phyloP scores from a whole-genome alignment of 2,797 vertebrate species.

The Mus spretus region DNA sequence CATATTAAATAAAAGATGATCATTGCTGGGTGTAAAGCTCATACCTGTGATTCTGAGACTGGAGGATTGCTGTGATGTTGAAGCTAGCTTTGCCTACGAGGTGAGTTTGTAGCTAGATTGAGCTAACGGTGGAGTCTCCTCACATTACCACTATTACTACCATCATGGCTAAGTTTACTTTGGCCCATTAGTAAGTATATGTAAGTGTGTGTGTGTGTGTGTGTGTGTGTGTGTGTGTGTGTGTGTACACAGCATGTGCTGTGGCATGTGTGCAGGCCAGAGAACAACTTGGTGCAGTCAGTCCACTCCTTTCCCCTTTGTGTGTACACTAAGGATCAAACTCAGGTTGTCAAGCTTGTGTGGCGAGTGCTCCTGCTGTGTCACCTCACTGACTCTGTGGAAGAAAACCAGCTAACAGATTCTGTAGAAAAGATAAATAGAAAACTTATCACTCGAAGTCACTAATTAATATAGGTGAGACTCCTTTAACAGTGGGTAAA shows the following conservation, averaged over 20 bases:
- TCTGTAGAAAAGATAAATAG: not conserved
- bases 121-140: not conserved
- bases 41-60: not conserved
- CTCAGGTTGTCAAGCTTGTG: not conserved
- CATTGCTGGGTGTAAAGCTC: not conserved
- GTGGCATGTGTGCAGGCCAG: not conserved
- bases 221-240: too few species aligned
- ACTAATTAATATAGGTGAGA: not conserved
- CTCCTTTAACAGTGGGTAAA: not conserved
- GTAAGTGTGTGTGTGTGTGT: too few species aligned
- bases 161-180: not conserved
- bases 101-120: not conserved
- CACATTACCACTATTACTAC: not conserved
- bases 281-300: not conserved
- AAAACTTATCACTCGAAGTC: not conserved
- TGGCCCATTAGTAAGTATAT: too few species aligned
- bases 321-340: not conserved
- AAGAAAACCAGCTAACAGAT: not conserved
- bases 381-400: not conserved
- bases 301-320: not conserved
- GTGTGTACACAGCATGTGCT: not conserved
- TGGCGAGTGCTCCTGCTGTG: not conserved
- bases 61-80: not conserved
- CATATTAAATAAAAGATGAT: constrained; percentile 8
- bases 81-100: not conserved